phyloP scores from a whole-genome alignment of 2,888 invertebrate genomes.

The Prionchulus punctatus region DNA sequence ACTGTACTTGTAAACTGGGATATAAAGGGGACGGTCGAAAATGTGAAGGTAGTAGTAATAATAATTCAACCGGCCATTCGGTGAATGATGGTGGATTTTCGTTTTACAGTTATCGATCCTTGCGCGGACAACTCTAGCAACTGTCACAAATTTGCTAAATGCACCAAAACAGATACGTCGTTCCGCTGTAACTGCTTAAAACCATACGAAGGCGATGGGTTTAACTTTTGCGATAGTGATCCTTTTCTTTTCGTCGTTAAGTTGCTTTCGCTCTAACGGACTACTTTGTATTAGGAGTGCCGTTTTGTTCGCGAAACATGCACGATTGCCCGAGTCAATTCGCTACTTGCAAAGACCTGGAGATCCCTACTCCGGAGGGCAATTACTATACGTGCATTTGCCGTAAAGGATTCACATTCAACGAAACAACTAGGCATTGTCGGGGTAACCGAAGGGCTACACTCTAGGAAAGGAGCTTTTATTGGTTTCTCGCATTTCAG shows the following conservation, averaged over 20 bases:
- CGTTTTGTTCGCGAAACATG: neutral
- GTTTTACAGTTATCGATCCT: too few species aligned
- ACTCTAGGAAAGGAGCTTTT: neutral
- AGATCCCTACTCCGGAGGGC: neutral
- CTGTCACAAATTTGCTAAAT: neutral
- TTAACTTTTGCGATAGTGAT: neutral
- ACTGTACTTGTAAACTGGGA: neutral
- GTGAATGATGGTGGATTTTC: neutral
- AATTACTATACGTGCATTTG: neutral
- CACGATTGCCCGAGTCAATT: neutral
- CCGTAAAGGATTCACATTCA: neutral
- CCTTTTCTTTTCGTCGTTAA: too few species aligned
- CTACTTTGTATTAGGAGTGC: too few species aligned
- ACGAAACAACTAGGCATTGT: neutral
- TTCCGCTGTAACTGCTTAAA: neutral
- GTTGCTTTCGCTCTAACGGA: too few species aligned
- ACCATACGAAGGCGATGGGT: neutral
- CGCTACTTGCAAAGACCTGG: neutral
- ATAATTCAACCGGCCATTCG: neutral
- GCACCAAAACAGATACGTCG: neutral
- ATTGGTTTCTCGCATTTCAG: too few species aligned
- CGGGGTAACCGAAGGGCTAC: neutral
- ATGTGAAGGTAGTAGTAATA: neutral
- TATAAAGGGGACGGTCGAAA: neutral
- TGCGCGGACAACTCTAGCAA: too few species aligned